Percentiles rank a stretch among this genome's conserved stretches.
These are phyloP conservation scores for Mus spicilegus DNA, from an alignment of 2,113 vertebrate genomes.

Conservation along the genomic window DNA sequence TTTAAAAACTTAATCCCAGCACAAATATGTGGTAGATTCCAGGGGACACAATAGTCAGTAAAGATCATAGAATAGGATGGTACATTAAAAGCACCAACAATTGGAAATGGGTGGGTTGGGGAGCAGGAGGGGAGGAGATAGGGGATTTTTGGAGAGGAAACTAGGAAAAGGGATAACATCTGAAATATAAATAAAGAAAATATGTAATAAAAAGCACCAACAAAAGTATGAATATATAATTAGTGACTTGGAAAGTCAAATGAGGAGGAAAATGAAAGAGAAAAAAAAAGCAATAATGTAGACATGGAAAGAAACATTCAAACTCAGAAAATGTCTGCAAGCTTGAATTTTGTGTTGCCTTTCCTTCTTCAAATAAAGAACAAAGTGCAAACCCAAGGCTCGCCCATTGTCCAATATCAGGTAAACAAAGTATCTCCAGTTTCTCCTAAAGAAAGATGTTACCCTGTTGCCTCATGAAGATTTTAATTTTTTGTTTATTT, in stretches of 20 bases:
- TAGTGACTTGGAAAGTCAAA: neutral
- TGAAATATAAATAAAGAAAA: too few relatives aligned
- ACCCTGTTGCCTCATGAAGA: neutral
- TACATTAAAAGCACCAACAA: neutral
- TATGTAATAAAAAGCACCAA: neutral
- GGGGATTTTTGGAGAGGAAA: too few relatives aligned
- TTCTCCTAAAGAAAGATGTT: neutral
- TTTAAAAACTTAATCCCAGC: neutral
- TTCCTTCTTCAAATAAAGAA: slow-evolving; percentile 14
- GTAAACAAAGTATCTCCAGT: neutral
- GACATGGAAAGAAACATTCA: neutral
- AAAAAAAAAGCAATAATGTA: neutral
- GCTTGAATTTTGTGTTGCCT: neutral
- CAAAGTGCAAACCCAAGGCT: neutral
- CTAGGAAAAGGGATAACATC: too few relatives aligned
- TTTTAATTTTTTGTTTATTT: neutral
- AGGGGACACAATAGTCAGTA: neutral
- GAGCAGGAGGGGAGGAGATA: too few relatives aligned
- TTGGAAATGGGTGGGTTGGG: too few relatives aligned
- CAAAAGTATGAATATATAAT: neutral
- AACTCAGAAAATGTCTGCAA: slow-evolving; percentile 2
- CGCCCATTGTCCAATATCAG: neutral
- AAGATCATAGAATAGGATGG: neutral
- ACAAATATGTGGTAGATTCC: neutral
- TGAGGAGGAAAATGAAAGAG: neutral